These are phyloP conservation scores for Albula goreensis DNA, from an alignment of 2,113 vertebrate genomes.

Conservation along the genomic window DNA sequence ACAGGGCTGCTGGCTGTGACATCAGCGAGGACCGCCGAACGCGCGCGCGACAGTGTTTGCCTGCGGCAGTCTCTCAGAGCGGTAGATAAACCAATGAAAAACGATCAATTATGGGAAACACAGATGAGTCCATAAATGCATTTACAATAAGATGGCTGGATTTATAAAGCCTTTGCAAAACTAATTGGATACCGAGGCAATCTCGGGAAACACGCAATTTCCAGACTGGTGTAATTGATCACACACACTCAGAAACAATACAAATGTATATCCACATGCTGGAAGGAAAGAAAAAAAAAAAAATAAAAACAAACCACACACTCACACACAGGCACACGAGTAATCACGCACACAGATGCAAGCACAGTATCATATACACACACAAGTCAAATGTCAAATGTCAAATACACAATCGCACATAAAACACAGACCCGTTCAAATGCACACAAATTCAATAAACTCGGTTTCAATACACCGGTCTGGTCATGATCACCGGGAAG, in stretches of 20 bases:
- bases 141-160: neutral
- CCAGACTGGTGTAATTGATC: neutral
- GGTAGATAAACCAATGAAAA: neutral
- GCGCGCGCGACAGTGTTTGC: no score
- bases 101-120: constrained; percentile 7
- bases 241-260: neutral
- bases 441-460: neutral
- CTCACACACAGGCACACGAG: neutral
- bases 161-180: neutral
- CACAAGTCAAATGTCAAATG: no score
- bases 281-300: no score
- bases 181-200: neutral
- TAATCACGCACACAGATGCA: neutral
- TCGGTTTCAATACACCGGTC: neutral
- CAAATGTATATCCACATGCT: no score
- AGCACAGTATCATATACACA: no score
- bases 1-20: no score
- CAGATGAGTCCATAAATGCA: neutral
- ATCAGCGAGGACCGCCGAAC: neutral
- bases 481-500: constrained; percentile 7
- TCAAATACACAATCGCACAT: no score
- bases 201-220: neutral
- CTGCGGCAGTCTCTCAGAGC: no score
- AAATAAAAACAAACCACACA: no score
- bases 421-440: neutral